Conservation (phyloP, 2,797 vertebrate species). For the Enteromius fasciolatus region DNA sequence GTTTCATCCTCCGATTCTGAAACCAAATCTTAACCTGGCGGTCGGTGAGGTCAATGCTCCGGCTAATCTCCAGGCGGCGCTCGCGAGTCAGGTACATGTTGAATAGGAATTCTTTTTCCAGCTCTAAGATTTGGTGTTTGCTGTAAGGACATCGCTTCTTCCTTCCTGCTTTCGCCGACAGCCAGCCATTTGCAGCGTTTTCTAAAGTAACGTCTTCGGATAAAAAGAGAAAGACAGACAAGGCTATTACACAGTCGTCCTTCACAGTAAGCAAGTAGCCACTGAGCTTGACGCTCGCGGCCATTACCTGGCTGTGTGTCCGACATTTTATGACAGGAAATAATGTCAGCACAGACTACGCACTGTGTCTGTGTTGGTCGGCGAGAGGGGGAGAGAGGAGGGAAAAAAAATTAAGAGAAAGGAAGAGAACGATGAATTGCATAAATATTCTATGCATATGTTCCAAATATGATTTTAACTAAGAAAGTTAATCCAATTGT, state of each 20-base stretch:
- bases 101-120: slow-evolving; percentile 55
- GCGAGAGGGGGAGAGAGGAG: slow-evolving; percentile 14
- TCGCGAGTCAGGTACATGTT: slow-evolving; percentile 66
- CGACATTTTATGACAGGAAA: slow-evolving; percentile 54
- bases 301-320: slow-evolving; percentile 37
- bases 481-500: neutral
- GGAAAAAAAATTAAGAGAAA: neutral
- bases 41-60: slow-evolving; percentile 52
- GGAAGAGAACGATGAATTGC: neutral
- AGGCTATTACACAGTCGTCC: neutral
- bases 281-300: slow-evolving; percentile 35
- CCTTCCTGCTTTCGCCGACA: slow-evolving; percentile 45
- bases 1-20: slow-evolving; percentile 62
- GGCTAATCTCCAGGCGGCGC: slow-evolving; percentile 81
- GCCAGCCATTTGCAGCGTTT: slow-evolving; percentile 49
- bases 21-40: slow-evolving; percentile 60
- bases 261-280: neutral
- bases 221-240: slow-evolving; percentile 54
- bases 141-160: slow-evolving; percentile 54
- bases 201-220: slow-evolving; percentile 64
- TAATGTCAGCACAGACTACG: slow-evolving; percentile 37
- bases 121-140: slow-evolving; percentile 57
- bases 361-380: slow-evolving; percentile 12
- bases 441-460: neutral
- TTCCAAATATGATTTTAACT: neutral